Conservation (phyloP, 2,888 invertebrate genomes). For the Caenorhabditis sp. region DNA sequence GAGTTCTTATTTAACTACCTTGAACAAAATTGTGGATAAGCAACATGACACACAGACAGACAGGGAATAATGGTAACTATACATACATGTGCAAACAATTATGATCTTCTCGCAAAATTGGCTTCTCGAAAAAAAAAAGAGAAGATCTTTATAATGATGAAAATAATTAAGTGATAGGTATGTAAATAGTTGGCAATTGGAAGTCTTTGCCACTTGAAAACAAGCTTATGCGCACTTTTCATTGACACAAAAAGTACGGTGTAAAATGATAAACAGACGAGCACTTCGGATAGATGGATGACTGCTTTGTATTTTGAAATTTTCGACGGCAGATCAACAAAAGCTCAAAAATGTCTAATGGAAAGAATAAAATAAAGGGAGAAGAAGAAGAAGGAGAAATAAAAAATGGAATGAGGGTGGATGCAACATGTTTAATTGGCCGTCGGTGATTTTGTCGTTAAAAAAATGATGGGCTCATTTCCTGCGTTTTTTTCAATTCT, state of each 20-base stretch:
- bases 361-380: conserved; percentile 5
- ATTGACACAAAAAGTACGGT: conserved; percentile 27
- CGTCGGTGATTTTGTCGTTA: background rate
- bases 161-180: background rate
- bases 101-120: background rate
- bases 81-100: conserved; percentile 12
- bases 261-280: conserved; percentile 29
- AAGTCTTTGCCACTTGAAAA: conserved; percentile 27
- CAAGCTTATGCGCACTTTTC: conserved; percentile 9
- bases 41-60: conserved; percentile 8
- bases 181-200: conserved; percentile 14
- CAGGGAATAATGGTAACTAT: conserved; percentile 8
- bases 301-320: background rate
- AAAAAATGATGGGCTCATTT: conserved; percentile 6
- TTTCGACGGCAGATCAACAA: conserved; percentile 14
- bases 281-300: background rate
- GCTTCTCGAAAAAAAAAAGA: too few relatives aligned
- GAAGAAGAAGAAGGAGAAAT: conserved; percentile 3
- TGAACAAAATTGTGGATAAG: background rate
- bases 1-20: conserved; percentile 10
- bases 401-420: background rate
- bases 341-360: conserved; percentile 9
- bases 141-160: background rate
- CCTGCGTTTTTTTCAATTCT: conserved; percentile 27
- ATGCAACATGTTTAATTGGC: background rate